Evolutionary conservation across 2,888 invertebrate species (phyloP).

Genomic region (Geophilus truncorum): DNA sequence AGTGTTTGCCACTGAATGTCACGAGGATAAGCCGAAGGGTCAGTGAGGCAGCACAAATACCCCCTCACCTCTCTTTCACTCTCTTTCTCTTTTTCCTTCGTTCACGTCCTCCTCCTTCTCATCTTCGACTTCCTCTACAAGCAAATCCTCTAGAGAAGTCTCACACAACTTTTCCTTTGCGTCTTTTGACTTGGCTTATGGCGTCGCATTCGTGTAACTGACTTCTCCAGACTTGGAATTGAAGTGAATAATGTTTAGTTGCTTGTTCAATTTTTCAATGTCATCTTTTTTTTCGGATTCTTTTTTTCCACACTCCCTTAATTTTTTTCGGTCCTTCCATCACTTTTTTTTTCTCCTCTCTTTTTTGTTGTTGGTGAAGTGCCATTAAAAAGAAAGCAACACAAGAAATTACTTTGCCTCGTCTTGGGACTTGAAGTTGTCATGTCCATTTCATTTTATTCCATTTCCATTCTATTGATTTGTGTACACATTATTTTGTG

Average conservation of each 20-base stretch:
- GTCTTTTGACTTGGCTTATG: not conserved
- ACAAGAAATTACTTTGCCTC: not conserved
- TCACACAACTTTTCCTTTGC: not conserved
- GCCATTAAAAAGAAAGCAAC: not conserved
- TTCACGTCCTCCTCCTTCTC: not conserved
- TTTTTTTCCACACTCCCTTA: too few species aligned
- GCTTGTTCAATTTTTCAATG: not conserved
- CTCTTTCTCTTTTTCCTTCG: too few species aligned
- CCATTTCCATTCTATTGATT: not conserved
- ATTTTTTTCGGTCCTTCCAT: too few species aligned
- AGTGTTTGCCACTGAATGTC: slow-evolving; percentile 11
- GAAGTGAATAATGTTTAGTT: not conserved
- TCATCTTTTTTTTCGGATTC: not conserved
- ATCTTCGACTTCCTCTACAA: too few species aligned
- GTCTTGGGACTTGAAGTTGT: not conserved
- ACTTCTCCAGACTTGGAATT: not conserved
- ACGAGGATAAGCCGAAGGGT: slow-evolving; percentile 10
- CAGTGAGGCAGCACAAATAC: slow-evolving; percentile 10
- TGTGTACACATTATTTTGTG: not conserved
- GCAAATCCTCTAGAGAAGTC: slow-evolving; percentile 7
- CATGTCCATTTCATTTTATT: not conserved
- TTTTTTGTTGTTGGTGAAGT: not conserved
- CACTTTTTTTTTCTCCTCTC: too few species aligned
- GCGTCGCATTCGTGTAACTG: not conserved
- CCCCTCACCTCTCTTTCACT: not conserved